Conservation (phyloP, 2,888 invertebrate genomes). For the Parnassius orleans region DNA sequence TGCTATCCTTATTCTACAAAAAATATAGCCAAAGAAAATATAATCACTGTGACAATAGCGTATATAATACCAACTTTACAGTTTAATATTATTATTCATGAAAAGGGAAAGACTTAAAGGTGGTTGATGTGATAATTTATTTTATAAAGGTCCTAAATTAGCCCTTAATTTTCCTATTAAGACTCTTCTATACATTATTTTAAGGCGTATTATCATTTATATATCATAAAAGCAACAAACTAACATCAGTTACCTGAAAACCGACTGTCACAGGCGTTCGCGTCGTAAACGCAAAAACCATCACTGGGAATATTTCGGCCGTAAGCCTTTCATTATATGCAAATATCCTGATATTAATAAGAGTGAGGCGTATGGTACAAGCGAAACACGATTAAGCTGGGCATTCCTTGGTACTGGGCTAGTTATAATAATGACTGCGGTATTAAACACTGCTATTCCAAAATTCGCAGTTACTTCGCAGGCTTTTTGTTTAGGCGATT, state of each 20-base stretch:
- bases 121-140: too few relatives aligned
- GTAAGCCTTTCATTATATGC: conserved; percentile 41
- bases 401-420: conserved; percentile 26
- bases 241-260: conserved; percentile 18
- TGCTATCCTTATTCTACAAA: too few relatives aligned
- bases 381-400: conserved; percentile 32
- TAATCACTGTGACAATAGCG: too few relatives aligned
- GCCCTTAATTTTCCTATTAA: neutral
- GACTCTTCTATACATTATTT: neutral
- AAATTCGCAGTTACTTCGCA: conserved; percentile 25
- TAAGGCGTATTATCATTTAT: neutral
- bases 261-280: conserved; percentile 7
- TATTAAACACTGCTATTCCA: conserved; percentile 25
- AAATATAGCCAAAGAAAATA: too few relatives aligned
- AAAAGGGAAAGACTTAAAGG: too few relatives aligned
- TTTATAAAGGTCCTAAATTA: too few relatives aligned
- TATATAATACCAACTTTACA: too few relatives aligned
- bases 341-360: conserved; percentile 36
- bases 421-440: conserved; percentile 31
- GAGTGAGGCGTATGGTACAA: conserved; percentile 32
- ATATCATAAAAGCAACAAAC: conserved; percentile 6
- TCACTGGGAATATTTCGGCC: conserved; percentile 33
- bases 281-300: conserved; percentile 35
- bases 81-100: too few relatives aligned
- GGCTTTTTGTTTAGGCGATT: conserved; percentile 24